phyloP scores from a whole-genome alignment of 2,888 invertebrate species.

The Drosophila koepferae region DNA sequence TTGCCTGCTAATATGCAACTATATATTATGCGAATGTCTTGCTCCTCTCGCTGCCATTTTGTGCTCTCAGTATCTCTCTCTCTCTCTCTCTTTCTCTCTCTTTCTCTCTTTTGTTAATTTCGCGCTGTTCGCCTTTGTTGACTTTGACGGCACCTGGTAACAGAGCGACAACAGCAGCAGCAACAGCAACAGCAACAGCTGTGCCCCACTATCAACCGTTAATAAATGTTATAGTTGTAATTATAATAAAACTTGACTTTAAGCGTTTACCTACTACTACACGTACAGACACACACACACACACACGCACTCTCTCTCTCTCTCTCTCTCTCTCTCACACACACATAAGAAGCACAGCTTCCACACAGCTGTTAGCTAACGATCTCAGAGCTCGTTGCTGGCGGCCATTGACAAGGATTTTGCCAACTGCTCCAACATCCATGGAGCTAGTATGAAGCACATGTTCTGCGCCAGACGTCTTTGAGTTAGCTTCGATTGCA shows the following conservation, averaged over 20 bases:
- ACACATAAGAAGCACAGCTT: constrained; percentile 18
- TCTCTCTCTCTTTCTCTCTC: neutral
- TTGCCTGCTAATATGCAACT: constrained; percentile 71
- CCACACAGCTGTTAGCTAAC: constrained; percentile 52
- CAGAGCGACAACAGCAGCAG: constrained; percentile 11
- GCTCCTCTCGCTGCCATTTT: neutral
- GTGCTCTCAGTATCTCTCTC: neutral
- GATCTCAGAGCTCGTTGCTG: constrained; percentile 50
- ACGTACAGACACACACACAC: constrained; percentile 13
- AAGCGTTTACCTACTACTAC: constrained; percentile 44
- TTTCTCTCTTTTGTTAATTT: constrained; percentile 14
- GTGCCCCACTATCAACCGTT: constrained; percentile 63
- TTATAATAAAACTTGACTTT: constrained; percentile 80
- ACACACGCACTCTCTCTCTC: too few relatives aligned
- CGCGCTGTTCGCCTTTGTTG: constrained; percentile 39
- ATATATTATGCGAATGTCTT: constrained; percentile 67
- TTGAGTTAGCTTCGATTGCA: constrained; percentile 33
- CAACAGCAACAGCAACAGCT: constrained; percentile 44
- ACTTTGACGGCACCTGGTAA: constrained; percentile 69
- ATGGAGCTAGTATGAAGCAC: constrained; percentile 9
- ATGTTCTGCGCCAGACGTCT: constrained; percentile 35
- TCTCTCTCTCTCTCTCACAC: constrained; percentile 9
- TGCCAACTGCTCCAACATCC: constrained; percentile 30
- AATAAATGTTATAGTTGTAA: constrained; percentile 81
- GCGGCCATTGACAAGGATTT: constrained; percentile 48